Conservation (phyloP, 2,113 vertebrate species). For the Lophotis ruficrista region DNA sequence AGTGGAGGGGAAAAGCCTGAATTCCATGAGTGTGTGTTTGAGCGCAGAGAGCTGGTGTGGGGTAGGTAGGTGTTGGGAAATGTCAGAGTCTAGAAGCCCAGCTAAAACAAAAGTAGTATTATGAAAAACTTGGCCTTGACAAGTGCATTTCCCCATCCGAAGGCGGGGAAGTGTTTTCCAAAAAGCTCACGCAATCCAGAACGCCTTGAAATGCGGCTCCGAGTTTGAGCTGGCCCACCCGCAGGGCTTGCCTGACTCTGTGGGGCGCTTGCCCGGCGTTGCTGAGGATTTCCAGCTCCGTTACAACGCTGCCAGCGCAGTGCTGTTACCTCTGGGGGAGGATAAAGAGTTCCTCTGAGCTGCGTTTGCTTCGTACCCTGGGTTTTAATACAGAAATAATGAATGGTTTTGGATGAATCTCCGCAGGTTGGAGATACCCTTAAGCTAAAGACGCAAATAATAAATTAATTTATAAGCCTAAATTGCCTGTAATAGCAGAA, state of each 20-base stretch:
- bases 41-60: not conserved
- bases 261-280: not conserved
- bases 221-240: not conserved
- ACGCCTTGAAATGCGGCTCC: not conserved
- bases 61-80: not conserved
- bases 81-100: not conserved
- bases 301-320: not conserved
- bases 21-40: not conserved
- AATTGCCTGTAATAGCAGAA: conserved; percentile 18
- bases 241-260: not conserved
- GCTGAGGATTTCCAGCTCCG: not conserved
- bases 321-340: not conserved
- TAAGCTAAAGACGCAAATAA: not conserved
- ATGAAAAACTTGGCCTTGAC: not conserved
- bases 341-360: not conserved
- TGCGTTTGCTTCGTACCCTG: not conserved
- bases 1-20: not conserved
- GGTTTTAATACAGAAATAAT: conserved; percentile 10
- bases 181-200: not conserved
- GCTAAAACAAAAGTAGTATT: not conserved
- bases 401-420: not conserved
- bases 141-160: not conserved
- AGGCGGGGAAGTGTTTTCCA: not conserved
- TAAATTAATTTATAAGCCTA: not conserved
- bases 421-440: not conserved